A percentile compares a stretch with the other conserved stretches of the same genome.
Conservation (phyloP, 2,888 invertebrate species). For the Minunthozetes semirufus region DNA sequence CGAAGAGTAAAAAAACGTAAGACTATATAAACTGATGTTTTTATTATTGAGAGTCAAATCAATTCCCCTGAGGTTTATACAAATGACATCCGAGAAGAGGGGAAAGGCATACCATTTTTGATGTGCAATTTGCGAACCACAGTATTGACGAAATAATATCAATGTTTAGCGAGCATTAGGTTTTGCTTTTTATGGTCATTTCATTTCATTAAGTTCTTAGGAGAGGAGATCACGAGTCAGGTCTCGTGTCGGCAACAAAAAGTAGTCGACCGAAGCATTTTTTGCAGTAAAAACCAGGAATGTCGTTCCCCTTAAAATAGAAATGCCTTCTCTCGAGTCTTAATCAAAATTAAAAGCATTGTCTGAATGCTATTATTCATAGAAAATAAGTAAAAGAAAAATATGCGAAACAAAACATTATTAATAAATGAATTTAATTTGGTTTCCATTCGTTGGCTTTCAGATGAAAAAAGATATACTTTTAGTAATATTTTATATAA, state of each 20-base stretch:
- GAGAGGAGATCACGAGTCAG: neutral
- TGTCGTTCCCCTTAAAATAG: neutral
- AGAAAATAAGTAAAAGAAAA: neutral
- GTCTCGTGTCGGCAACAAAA: neutral
- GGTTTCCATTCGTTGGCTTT: neutral
- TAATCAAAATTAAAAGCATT: conserved; percentile 26
- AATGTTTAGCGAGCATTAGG: conserved; percentile 16
- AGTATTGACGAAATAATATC: conserved; percentile 12
- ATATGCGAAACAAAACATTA: neutral
- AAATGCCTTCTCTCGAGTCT: neutral
- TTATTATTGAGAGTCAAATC: conserved; percentile 20
- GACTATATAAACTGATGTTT: conserved; percentile 20
- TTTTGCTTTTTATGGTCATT: conserved; percentile 28
- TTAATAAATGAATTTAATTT: conserved; percentile 5
- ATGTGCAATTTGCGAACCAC: neutral
- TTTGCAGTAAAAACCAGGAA: neutral
- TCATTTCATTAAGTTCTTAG: conserved; percentile 15
- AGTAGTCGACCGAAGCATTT: neutral
- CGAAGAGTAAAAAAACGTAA: neutral
- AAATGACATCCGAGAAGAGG: conserved; percentile 24
- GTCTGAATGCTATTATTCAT: conserved; percentile 9
- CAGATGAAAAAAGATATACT: neutral
- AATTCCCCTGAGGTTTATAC: conserved; percentile 26
- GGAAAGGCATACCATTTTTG: neutral
- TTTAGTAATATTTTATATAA: neutral